Conservation (phyloP, 2,888 invertebrate genomes). For the Amphipyra berbera region DNA sequence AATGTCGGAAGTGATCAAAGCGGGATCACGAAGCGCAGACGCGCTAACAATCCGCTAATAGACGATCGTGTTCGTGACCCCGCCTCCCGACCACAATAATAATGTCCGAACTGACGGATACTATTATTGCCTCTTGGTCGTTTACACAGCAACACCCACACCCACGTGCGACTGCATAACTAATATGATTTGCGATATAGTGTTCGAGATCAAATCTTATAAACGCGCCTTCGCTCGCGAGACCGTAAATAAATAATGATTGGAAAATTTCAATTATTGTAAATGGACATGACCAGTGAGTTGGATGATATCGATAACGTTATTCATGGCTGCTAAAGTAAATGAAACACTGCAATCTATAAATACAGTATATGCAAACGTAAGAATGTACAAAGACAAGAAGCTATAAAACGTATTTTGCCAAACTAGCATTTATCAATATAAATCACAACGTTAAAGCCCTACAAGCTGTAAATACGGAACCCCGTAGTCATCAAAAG, state of each 20-base stretch:
- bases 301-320: constrained; percentile 52
- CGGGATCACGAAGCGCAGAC: constrained; percentile 81
- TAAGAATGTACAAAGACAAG: constrained; percentile 23
- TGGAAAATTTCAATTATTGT: constrained; percentile 48
- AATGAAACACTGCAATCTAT: constrained; percentile 22
- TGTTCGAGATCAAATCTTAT: constrained; percentile 51
- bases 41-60: constrained; percentile 86
- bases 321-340: constrained; percentile 43
- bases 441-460: constrained; percentile 26
- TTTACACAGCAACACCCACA: constrained; percentile 55
- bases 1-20: constrained; percentile 84
- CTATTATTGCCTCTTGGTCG: constrained; percentile 57
- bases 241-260: constrained; percentile 53
- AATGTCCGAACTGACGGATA: constrained; percentile 67
- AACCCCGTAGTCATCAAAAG: too few species aligned
- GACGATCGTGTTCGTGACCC: constrained; percentile 84
- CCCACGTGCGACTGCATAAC: constrained; percentile 43
- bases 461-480: not conserved
- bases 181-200: constrained; percentile 54
- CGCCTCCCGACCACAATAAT: constrained; percentile 77
- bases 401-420: constrained; percentile 21
- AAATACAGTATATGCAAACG: constrained; percentile 15
- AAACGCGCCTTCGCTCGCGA: constrained; percentile 29
- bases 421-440: constrained; percentile 13
- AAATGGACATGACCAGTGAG: constrained; percentile 40